Conservation (phyloP, 2,888 invertebrate species). For the Parnassius apollo region DNA sequence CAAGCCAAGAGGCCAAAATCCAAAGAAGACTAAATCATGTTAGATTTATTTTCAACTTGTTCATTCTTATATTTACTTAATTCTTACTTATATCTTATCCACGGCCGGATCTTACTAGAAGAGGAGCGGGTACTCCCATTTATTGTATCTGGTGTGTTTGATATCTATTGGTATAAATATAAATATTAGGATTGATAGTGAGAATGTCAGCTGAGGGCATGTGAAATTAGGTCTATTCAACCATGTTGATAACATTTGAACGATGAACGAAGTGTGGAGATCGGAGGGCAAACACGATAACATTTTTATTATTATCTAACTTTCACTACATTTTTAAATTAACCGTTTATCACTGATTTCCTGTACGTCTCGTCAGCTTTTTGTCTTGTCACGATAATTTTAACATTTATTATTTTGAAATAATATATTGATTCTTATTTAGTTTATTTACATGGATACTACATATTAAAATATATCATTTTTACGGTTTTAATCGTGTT, state of each 20-base stretch:
- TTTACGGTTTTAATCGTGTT: not conserved
- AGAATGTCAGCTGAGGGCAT: constrained; percentile 4
- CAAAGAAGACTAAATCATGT: too few relatives aligned
- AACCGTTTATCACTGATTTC: constrained; percentile 17
- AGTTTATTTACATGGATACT: not conserved
- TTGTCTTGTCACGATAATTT: not conserved
- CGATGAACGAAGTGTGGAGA: constrained; percentile 7
- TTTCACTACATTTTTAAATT: constrained; percentile 21
- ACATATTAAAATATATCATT: not conserved
- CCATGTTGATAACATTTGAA: constrained; percentile 11
- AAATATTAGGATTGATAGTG: constrained; percentile 5
- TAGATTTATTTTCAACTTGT: too few relatives aligned
- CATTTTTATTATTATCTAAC: constrained; percentile 17
- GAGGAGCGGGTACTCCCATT: too few relatives aligned
- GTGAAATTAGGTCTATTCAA: constrained; percentile 4
- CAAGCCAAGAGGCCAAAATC: too few relatives aligned
- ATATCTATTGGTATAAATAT: constrained; percentile 3
- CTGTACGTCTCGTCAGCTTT: constrained; percentile 2
- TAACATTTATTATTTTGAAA: too few relatives aligned
- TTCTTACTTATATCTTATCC: too few relatives aligned
- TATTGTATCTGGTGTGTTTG: too few relatives aligned
- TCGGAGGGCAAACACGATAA: constrained; percentile 26
- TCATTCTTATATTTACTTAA: too few relatives aligned
- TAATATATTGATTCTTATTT: not conserved
- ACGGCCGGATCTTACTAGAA: too few relatives aligned